phyloP scores from a whole-genome alignment of 2,113 vertebrate species.

The Hippolais icterina region DNA sequence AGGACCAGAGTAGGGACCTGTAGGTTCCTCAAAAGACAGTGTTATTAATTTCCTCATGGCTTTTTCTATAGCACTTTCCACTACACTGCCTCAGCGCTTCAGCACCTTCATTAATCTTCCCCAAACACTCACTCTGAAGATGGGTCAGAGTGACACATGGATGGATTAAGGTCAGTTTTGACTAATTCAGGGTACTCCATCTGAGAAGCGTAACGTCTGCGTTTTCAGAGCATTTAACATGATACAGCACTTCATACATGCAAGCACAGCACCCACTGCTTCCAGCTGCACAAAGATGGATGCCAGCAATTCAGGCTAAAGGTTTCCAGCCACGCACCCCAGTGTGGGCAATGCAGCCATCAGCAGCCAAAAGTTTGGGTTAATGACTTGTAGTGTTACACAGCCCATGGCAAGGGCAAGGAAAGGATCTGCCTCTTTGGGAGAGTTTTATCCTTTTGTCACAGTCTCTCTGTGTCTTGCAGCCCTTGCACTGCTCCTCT shows the following conservation, averaged over 20 bases:
- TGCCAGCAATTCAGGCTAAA: slow-evolving; percentile 19
- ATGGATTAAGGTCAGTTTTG: slow-evolving; percentile 45
- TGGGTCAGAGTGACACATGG: slow-evolving; percentile 1
- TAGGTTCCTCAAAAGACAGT: background rate
- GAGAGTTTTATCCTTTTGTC: background rate
- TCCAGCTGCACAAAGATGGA: background rate
- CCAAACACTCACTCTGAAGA: background rate
- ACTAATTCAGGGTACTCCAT: slow-evolving; percentile 19
- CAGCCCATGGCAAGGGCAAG: background rate
- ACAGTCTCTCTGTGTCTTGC: background rate
- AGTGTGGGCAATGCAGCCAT: background rate
- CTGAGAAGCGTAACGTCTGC: background rate
- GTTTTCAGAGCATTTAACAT: background rate
- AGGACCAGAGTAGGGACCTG: background rate
- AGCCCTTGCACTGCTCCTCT: background rate
- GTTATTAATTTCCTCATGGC: background rate
- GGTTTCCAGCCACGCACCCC: background rate
- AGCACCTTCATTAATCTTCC: slow-evolving; percentile 23
- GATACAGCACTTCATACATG: slow-evolving; percentile 16
- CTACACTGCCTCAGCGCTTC: background rate
- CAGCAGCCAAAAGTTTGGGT: background rate
- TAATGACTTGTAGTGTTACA: background rate
- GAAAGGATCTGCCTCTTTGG: background rate
- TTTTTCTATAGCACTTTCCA: background rate
- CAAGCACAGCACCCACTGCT: slow-evolving; percentile 35